A percentile compares a stretch with the other conserved stretches of the same genome.
phyloP scores from a whole-genome alignment of 1,140 invertebrate genomes.

The Halesus radiatus region DNA sequence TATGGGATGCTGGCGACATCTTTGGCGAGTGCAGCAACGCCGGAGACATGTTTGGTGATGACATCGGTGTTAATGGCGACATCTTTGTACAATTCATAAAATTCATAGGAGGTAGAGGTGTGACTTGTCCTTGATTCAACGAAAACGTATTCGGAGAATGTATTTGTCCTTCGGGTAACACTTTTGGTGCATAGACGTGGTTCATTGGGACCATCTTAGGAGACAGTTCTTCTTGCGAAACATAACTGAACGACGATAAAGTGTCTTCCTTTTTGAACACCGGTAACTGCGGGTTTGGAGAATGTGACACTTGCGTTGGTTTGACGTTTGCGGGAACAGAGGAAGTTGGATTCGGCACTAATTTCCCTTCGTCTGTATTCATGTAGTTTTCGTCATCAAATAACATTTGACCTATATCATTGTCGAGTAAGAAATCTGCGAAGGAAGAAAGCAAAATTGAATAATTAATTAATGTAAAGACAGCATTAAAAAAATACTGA shows the following conservation, averaged over 20 bases:
- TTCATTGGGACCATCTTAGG: neutral
- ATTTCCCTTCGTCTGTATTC: conserved; percentile 30
- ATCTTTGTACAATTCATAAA: conserved; percentile 29
- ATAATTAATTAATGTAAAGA: neutral
- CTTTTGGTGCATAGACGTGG: conserved; percentile 2
- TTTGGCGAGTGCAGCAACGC: conserved; percentile 8
- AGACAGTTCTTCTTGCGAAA: neutral
- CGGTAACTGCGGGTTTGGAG: conserved; percentile 1
- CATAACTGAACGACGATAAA: conserved; percentile 2
- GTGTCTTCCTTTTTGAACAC: neutral
- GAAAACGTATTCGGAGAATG: conserved; percentile 26
- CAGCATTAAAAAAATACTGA: neutral
- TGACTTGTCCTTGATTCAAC: neutral
- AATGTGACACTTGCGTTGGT: neutral
- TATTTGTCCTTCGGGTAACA: neutral
- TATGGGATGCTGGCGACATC: conserved; percentile 4
- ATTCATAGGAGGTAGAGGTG: conserved; percentile 4
- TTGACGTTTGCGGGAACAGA: neutral
- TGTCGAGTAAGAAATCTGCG: conserved; percentile 43
- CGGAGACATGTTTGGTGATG: conserved; percentile 19
- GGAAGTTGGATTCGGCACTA: neutral
- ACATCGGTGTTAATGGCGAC: neutral
- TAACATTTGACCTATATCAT: conserved; percentile 36
- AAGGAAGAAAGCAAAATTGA: conserved; percentile 5
- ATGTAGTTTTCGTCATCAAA: conserved; percentile 39